Percentiles rank a stretch among this genome's conserved stretches.
These are phyloP conservation scores for Gibbula magus DNA, from an alignment of 2,888 invertebrate species.

Conservation along the genomic window DNA sequence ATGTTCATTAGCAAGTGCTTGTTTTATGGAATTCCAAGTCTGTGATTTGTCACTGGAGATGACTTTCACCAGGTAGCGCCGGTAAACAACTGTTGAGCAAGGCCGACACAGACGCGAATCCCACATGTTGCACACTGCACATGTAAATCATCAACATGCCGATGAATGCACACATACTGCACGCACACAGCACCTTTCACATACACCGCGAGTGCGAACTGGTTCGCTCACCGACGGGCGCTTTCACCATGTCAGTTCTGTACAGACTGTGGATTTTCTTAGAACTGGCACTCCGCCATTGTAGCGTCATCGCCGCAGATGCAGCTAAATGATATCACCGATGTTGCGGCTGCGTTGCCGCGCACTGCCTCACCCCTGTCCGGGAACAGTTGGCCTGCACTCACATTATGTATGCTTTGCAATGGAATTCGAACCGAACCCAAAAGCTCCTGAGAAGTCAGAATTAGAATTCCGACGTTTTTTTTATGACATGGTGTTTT, in stretches of 20 bases:
- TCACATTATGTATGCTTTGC: background rate
- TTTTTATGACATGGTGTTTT: background rate
- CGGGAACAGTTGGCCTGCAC: background rate
- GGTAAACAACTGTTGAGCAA: background rate
- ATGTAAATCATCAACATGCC: slow-evolving; percentile 1
- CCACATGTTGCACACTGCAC: background rate
- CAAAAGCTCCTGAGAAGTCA: background rate
- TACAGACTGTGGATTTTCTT: no score
- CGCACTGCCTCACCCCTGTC: background rate
- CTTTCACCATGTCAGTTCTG: no score
- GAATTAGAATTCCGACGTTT: background rate
- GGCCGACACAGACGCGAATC: background rate
- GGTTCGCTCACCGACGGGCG: no score
- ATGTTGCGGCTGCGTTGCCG: background rate
- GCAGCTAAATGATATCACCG: background rate
- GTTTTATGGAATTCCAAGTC: background rate
- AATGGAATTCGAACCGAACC: background rate
- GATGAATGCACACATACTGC: background rate
- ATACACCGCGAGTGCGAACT: no score
- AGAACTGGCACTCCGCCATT: background rate
- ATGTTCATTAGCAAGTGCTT: background rate
- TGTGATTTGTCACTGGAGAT: background rate
- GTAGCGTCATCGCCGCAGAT: background rate
- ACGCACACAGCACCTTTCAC: no score
- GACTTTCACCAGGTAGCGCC: background rate